Conservation (phyloP, 2,797 vertebrate species). For the Sebastes elongatus region DNA sequence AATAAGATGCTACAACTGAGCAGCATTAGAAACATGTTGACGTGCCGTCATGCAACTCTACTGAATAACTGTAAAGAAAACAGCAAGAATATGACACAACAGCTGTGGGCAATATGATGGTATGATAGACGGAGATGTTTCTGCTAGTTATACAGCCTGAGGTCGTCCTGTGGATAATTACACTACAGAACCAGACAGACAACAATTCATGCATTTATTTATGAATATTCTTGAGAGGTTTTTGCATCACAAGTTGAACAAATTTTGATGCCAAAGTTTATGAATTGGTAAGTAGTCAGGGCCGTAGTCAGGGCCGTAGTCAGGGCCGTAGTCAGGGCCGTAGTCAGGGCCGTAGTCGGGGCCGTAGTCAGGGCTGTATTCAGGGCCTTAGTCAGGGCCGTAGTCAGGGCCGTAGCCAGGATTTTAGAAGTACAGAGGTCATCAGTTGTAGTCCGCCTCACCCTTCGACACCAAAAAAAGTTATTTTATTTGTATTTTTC, state of each 20-base stretch:
- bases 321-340: not conserved
- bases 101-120: not conserved
- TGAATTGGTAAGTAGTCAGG: not conserved
- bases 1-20: not conserved
- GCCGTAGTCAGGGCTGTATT: not conserved
- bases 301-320: not conserved
- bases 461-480: not conserved
- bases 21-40: conserved; percentile 13
- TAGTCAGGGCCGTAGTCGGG: not conserved
- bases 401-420: not conserved
- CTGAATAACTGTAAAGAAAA: conserved; percentile 16
- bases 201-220: not conserved
- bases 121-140: not conserved
- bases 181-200: not conserved
- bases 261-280: not conserved
- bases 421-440: not conserved
- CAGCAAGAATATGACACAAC: conserved; percentile 8
- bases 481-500: not conserved
- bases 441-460: not conserved
- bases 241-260: not conserved
- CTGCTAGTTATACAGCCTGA: conserved; percentile 4
- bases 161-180: conserved; percentile 18
- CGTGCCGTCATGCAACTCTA: conserved; percentile 38
- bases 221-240: not conserved
- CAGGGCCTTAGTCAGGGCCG: not conserved